phyloP scores from a whole-genome alignment of 1,140 invertebrate species.

The Drosophila nebulosa region DNA sequence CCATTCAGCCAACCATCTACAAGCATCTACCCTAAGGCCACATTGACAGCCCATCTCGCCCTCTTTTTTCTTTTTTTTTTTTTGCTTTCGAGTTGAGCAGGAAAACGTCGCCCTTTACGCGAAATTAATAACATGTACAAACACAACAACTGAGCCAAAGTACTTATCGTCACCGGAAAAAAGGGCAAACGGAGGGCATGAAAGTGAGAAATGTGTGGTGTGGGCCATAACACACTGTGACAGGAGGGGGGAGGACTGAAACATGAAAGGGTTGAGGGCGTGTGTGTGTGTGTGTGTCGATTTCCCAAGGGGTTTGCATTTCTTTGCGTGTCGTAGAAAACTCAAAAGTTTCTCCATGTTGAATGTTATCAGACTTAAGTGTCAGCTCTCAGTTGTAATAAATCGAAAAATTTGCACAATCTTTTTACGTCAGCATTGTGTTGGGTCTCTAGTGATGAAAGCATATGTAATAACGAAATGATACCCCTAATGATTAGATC shows the following conservation, averaged over 20 bases:
- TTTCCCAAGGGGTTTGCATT: background rate
- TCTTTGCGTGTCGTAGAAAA: background rate
- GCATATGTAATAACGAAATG: background rate
- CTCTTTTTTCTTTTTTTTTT: conserved; percentile 12
- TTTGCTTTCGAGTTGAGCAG: background rate
- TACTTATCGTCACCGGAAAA: conserved; percentile 49
- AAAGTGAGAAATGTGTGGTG: background rate
- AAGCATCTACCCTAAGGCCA: conserved; percentile 38
- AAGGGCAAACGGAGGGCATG: conserved; percentile 20
- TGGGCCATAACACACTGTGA: too few species aligned
- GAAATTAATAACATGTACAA: conserved; percentile 75
- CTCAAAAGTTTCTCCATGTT: background rate
- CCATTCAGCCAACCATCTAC: background rate
- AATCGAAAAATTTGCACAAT: conserved; percentile 2
- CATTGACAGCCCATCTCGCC: conserved; percentile 55
- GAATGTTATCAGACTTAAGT: background rate
- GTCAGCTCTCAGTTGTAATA: background rate
- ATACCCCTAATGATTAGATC: background rate
- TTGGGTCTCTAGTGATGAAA: background rate
- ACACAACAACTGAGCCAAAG: conserved; percentile 68
- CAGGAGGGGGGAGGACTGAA: background rate
- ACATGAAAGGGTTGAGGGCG: background rate
- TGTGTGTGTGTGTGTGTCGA: background rate
- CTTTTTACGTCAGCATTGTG: background rate
- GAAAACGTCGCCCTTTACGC: conserved; percentile 53